Conservation (phyloP, 2,888 invertebrate genomes). For the Therioaphis trifolii region DNA sequence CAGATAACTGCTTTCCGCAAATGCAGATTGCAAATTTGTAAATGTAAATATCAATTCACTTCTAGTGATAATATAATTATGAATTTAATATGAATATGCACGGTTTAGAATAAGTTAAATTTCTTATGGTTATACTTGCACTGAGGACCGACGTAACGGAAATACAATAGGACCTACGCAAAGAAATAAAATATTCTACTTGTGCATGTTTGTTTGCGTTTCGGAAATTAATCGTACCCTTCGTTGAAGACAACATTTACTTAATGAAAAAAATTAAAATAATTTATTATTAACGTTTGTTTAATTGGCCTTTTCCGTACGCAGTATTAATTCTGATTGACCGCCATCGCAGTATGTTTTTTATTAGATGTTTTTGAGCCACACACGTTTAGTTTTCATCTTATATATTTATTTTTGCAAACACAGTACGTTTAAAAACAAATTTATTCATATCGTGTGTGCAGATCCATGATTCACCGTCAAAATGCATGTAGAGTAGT, state of each 20-base stretch:
- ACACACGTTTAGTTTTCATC: conserved; percentile 26
- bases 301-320: conserved; percentile 53
- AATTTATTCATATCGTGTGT: background rate
- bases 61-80: too few species aligned
- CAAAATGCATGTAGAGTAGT: too few species aligned
- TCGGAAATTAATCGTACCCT: background rate
- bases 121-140: too few species aligned
- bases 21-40: too few species aligned
- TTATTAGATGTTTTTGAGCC: conserved; percentile 35
- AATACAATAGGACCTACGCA: background rate
- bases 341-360: background rate
- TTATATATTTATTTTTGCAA: background rate
- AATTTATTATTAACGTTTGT: conserved; percentile 25
- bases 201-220: background rate
- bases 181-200: background rate
- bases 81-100: too few species aligned
- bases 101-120: too few species aligned
- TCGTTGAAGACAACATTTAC: conserved; percentile 9
- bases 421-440: background rate
- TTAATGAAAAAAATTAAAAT: conserved; percentile 28
- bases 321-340: background rate
- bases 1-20: too few species aligned
- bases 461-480: background rate
- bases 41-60: too few species aligned
- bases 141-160: background rate